A percentile compares a stretch with the other conserved stretches of the same genome.
Evolutionary conservation across 2,113 vertebrate genomes (phyloP).

Genomic region (Vireo altiloquus): DNA sequence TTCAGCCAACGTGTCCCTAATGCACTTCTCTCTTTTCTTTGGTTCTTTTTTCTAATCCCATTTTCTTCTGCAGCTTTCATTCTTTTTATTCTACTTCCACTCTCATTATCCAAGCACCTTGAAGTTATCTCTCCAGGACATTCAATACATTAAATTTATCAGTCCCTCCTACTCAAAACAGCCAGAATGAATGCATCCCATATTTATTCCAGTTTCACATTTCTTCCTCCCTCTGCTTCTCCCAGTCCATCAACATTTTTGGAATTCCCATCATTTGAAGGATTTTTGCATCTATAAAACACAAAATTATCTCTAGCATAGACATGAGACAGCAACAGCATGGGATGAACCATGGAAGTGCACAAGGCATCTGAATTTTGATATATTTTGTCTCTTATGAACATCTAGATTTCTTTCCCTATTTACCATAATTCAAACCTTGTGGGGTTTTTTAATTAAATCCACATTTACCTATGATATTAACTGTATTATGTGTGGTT

Average conservation of each 20-base stretch:
- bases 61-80: not conserved
- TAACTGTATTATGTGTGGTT: not conserved
- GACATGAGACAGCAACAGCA: not conserved
- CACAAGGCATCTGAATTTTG: not conserved
- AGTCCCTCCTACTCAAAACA: not conserved
- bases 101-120: not conserved
- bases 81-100: not conserved
- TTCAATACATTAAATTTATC: not conserved
- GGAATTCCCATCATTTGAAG: not conserved
- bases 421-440: not conserved
- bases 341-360: not conserved
- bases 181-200: not conserved
- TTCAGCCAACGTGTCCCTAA: not conserved
- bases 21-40: not conserved
- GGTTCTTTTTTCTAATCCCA: not conserved
- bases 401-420: not conserved
- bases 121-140: not conserved
- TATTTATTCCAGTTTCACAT: not conserved
- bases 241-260: not conserved
- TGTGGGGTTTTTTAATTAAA: rapidly evolving
- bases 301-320: not conserved
- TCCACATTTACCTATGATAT: not conserved
- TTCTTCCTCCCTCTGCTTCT: not conserved
- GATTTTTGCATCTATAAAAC: not conserved
- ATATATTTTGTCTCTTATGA: not conserved